Conservation (phyloP, 1,140 invertebrate species). For the Stenopsyche tienmushanensis region DNA sequence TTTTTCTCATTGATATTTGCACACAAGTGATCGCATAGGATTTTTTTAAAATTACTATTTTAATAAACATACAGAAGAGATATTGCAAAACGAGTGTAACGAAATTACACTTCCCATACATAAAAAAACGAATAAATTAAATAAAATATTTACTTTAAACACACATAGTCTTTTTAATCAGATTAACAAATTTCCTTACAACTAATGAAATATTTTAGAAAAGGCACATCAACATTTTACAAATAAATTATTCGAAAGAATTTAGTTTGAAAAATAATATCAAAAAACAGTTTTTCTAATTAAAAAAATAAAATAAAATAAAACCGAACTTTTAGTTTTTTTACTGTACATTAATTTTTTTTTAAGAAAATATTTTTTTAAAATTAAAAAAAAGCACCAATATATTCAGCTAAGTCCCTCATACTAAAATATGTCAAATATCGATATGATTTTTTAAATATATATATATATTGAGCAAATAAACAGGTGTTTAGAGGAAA, state of each 20-base stretch:
- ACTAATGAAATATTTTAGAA: not conserved
- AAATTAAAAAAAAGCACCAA: constrained; percentile 28
- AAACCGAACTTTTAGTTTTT: too few relatives aligned
- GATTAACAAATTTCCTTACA: not conserved
- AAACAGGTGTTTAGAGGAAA: constrained; percentile 36
- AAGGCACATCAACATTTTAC: not conserved
- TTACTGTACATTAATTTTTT: too few relatives aligned
- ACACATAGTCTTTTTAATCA: not conserved
- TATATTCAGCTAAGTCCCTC: constrained; percentile 35
- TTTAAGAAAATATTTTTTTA: too few relatives aligned
- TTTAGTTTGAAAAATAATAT: too few relatives aligned
- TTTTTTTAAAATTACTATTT: too few relatives aligned
- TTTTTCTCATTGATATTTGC: too few relatives aligned
- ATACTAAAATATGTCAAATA: constrained; percentile 7
- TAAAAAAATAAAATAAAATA: too few relatives aligned
- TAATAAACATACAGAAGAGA: too few relatives aligned
- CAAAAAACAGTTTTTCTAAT: too few relatives aligned
- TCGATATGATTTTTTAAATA: constrained; percentile 20
- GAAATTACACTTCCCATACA: too few relatives aligned
- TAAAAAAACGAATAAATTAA: constrained; percentile 1
- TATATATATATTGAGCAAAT: constrained; percentile 39
- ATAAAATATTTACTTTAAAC: constrained; percentile 1
- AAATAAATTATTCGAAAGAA: not conserved
- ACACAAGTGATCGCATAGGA: too few relatives aligned
- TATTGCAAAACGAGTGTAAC: too few relatives aligned